Evolutionary conservation across 2,113 vertebrate genomes (phyloP).

Genomic region (Quiscalus mexicanus): DNA sequence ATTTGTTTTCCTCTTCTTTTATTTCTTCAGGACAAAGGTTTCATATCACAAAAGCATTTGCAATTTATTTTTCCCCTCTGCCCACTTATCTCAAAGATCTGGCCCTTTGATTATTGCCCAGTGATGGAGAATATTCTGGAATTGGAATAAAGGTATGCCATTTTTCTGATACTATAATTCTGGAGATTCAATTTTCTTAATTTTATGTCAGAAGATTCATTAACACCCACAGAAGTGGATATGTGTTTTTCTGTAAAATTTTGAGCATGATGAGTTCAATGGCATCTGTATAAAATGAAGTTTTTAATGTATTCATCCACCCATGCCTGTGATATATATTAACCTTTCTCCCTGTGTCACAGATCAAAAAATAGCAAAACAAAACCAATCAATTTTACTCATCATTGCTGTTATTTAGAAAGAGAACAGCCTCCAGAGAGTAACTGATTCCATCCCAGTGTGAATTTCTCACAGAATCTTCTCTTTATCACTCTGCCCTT

Average conservation of each 20-base stretch:
- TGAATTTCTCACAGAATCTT: not conserved
- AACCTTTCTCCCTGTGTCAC: not conserved
- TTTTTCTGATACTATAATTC: not conserved
- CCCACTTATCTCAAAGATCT: not conserved
- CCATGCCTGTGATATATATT: not conserved
- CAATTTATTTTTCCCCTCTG: not conserved
- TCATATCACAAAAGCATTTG: slow-evolving; percentile 7
- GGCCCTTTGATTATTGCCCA: not conserved
- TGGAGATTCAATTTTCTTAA: not conserved
- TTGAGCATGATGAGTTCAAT: not conserved
- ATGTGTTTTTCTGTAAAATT: not conserved
- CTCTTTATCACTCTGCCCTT: not conserved
- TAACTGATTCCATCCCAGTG: not conserved
- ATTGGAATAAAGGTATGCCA: not conserved
- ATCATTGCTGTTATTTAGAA: not conserved
- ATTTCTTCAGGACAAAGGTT: not conserved
- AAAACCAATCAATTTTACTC: not conserved
- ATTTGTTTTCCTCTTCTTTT: not conserved
- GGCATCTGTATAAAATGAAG: not conserved
- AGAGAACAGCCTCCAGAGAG: not conserved
- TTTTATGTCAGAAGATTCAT: not conserved
- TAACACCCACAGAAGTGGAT: not conserved
- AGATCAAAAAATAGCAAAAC: not conserved
- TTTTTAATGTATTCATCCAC: not conserved
- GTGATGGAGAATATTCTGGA: not conserved